Base-by-base conservation (phyloP, 2,797 vertebrate species). In the Triplophysa bombifrons region DNA sequence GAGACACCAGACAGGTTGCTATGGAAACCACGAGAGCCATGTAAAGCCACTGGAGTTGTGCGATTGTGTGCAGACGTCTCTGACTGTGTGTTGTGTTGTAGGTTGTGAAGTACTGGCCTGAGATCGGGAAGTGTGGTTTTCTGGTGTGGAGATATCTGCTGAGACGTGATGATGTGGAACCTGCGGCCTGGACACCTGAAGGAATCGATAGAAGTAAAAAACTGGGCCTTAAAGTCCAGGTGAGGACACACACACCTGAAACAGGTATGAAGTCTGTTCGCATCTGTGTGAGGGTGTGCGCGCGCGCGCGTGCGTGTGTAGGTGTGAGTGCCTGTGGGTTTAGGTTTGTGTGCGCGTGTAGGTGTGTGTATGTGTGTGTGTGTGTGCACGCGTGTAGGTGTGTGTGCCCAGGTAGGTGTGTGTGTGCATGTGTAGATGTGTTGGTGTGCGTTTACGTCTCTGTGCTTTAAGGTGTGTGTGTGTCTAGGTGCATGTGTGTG, bases 51-150 rank as follows among this genome's bases (percentile, higher is more conserved):
- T 16, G 2, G 13, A 17, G 16, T 16, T 14, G 19, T 55, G 19
- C 13, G 19, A 2, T 4, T 25, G 20, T 58, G 27, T 63, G 16
- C 7, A 17, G 60, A 16, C 14, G 14, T 16, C 25, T 25, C 14
- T 64, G 17, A 64, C 1, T 38, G 30, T 64, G 12, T 25, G 53
- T 51, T 83, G 25, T 85, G 58, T 41, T 4, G 10, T 30, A 99
- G 98, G 97, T 99, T 88, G 98, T 99, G 38, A 99, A 99, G 88
- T 99, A 99, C 81, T 99, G 98, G 98, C 98, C 98, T 46, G 98
- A 99, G 93, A 98, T 98, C 30, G 98, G 98, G 79, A 99, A 98
- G 84, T 99, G 97, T 82, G 98, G 98, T 5, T 99, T 99, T 89
- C 92, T 99, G 86, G 98, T 99, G 84, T 99, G 98, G 98, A 93